phyloP scores from a whole-genome alignment of 2,113 vertebrate genomes.

The Promerops cafer region DNA sequence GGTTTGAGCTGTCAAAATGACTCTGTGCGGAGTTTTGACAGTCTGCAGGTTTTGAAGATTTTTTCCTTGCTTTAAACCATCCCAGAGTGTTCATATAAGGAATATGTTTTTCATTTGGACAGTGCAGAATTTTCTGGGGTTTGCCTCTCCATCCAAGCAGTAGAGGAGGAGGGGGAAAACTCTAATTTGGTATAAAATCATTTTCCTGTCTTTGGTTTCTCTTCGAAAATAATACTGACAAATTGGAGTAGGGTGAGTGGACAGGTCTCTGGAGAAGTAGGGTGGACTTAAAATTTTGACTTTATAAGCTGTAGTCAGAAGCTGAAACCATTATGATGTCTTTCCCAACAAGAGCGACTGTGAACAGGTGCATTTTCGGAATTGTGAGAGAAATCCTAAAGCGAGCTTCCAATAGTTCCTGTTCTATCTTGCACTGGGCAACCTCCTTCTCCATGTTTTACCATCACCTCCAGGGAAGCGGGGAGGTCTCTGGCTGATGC shows the following conservation, averaged over 20 bases:
- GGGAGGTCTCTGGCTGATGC: background rate
- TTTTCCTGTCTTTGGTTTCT: background rate
- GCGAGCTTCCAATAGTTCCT: background rate
- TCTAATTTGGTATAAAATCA: background rate
- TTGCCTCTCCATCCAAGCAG: background rate
- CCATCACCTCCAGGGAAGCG: background rate
- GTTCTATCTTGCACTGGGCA: background rate
- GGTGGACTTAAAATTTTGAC: background rate
- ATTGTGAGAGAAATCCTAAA: background rate
- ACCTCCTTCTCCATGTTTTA: rapidly evolving
- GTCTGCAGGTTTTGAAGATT: background rate
- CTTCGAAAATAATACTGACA: background rate
- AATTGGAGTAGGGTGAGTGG: background rate
- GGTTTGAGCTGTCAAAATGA: slow-evolving; percentile 27
- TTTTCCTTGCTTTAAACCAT: background rate
- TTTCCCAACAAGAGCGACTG: background rate
- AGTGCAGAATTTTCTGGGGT: background rate
- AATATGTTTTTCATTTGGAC: background rate
- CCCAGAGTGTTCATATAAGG: background rate
- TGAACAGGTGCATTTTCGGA: rapidly evolving
- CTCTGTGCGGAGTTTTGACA: slow-evolving; percentile 7
- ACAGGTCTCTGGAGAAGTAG: background rate
- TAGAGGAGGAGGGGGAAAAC: background rate
- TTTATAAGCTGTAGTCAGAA: background rate
- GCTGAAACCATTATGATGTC: background rate